A percentile compares a stretch with the other conserved stretches of the same genome.
These are phyloP conservation scores for Aspidiotus destructor DNA, from an alignment of 2,888 invertebrate genomes.

Conservation along the genomic window DNA sequence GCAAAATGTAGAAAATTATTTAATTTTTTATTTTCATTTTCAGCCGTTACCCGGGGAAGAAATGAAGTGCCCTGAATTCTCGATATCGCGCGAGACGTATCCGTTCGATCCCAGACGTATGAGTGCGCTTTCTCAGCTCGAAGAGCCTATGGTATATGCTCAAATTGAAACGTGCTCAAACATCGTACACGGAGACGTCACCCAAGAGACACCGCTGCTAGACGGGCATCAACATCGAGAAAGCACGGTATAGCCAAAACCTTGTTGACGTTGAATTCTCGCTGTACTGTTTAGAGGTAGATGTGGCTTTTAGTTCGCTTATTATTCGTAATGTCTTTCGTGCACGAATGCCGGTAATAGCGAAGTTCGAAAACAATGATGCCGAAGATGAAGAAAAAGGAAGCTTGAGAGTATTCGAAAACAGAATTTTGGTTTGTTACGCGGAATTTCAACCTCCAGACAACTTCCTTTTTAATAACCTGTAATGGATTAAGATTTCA, in stretches of 20 bases:
- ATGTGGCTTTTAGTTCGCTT: conserved; percentile 5
- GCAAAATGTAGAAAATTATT: neutral
- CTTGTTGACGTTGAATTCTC: conserved; percentile 6
- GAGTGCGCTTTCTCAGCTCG: conserved; percentile 41
- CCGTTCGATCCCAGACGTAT: neutral
- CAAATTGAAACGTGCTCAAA: conserved; percentile 45
- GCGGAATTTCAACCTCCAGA: too few species aligned
- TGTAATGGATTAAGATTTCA: too few species aligned
- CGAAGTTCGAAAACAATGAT: neutral
- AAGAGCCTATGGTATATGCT: conserved; percentile 50
- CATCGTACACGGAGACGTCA: conserved; percentile 24
- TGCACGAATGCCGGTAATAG: neutral
- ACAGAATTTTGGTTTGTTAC: too few species aligned
- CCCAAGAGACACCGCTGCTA: conserved; percentile 35
- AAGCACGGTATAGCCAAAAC: conserved; percentile 37
- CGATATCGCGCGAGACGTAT: conserved; percentile 41
- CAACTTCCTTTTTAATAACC: too few species aligned
- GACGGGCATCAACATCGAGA: conserved; percentile 35
- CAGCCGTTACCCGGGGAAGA: conserved; percentile 44
- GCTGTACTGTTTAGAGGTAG: conserved; percentile 13
- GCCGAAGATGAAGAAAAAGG: too few species aligned
- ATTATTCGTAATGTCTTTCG: neutral
- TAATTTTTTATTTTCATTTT: neutral
- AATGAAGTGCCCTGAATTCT: conserved; percentile 50
- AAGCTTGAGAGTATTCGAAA: too few species aligned